Percentiles rank a stretch among this genome's conserved stretches.
These are phyloP conservation scores for Darevskia mixta DNA, from an alignment of 2,797 vertebrate genomes.

Conservation along the genomic window DNA sequence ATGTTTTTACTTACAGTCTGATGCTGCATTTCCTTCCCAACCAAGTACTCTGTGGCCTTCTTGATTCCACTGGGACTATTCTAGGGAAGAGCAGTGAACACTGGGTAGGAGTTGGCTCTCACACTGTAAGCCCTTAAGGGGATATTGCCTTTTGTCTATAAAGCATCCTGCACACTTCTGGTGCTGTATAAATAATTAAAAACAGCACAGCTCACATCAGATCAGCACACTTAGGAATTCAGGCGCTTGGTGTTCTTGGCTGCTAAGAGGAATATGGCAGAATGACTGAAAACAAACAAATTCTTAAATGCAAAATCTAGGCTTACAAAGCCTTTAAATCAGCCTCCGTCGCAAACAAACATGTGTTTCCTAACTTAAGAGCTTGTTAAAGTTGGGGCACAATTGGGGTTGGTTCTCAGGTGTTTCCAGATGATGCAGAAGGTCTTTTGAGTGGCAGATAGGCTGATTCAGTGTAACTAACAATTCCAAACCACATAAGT, in stretches of 20 bases:
- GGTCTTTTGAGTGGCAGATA: neutral
- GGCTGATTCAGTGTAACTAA: neutral
- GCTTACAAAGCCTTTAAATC: slow-evolving; percentile 38
- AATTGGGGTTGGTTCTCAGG: neutral
- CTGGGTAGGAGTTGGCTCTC: slow-evolving; percentile 43
- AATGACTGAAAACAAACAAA: slow-evolving; percentile 40
- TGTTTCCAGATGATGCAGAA: neutral
- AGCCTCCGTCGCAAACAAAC: neutral
- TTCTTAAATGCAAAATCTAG: slow-evolving; percentile 38
- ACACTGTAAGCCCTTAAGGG: slow-evolving; percentile 61
- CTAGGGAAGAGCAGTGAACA: slow-evolving; percentile 28
- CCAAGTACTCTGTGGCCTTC: slow-evolving; percentile 53
- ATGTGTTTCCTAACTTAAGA: neutral
- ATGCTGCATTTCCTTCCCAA: slow-evolving; percentile 60
- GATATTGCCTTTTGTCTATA: slow-evolving; percentile 62
- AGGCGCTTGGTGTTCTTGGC: slow-evolving; percentile 45
- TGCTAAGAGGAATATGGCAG: slow-evolving; percentile 50
- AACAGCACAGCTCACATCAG: slow-evolving; percentile 59
- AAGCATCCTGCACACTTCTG: slow-evolving; percentile 44
- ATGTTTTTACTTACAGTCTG: slow-evolving; percentile 53
- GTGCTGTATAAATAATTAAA: slow-evolving; percentile 67
- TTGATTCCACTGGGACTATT: slow-evolving; percentile 43
- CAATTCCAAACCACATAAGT: neutral
- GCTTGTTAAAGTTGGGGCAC: neutral
- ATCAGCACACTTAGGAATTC: slow-evolving; percentile 48